Percentiles rank a stretch among this genome's conserved stretches.
Evolutionary conservation across 2,797 vertebrate genomes (phyloP).

Genomic region (Siniperca obscura): DNA sequence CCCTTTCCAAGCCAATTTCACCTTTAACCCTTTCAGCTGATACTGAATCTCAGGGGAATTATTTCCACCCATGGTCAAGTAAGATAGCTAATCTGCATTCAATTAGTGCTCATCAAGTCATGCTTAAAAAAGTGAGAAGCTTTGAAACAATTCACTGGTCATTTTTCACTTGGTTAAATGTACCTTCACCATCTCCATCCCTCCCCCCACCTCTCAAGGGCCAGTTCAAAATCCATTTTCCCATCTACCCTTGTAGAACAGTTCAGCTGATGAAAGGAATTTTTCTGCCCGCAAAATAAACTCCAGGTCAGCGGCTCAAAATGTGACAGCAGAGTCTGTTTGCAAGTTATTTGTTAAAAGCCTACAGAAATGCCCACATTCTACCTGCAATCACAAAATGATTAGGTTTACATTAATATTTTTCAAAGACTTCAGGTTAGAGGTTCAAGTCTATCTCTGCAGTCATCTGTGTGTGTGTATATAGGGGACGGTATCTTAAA

Average conservation of each 20-base stretch:
- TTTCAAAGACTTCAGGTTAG: neutral
- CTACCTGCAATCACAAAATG: neutral
- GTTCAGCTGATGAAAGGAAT: neutral
- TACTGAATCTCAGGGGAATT: neutral
- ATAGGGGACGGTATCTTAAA: slow-evolving; percentile 2
- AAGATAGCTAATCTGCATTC: slow-evolving; percentile 25
- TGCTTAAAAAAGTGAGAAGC: neutral
- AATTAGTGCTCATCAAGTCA: slow-evolving; percentile 18
- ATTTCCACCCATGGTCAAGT: neutral
- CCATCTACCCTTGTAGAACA: neutral
- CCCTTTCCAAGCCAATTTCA: slow-evolving; percentile 39
- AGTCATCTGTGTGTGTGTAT: slow-evolving; percentile 9
- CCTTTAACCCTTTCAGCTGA: slow-evolving; percentile 44
- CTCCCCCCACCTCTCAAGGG: neutral
- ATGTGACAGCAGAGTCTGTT: neutral
- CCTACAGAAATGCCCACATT: neutral
- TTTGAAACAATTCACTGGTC: neutral
- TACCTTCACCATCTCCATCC: neutral
- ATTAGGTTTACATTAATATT: neutral
- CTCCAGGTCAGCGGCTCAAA: slow-evolving; percentile 2
- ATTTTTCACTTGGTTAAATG: slow-evolving; percentile 27
- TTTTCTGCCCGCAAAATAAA: neutral
- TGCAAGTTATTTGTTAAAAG: neutral
- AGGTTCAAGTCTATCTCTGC: neutral
- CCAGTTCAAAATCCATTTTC: neutral